Evolutionary conservation across 2,113 vertebrate genomes (phyloP), one percentile per base, ranked within the genome.

Genomic region (Etheostoma spectabile): DNA sequence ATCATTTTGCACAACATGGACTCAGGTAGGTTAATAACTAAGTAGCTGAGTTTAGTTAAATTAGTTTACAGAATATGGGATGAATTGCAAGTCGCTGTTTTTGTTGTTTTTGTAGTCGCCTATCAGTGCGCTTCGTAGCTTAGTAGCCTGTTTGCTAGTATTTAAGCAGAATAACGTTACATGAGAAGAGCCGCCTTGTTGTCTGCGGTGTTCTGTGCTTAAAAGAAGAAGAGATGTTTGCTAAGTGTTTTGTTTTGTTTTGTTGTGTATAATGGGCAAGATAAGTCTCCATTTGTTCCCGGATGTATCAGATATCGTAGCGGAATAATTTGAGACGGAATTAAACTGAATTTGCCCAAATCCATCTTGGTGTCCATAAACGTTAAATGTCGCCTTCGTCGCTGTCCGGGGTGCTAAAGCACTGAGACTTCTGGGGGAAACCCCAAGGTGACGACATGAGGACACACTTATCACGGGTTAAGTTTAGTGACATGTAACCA

Each of bases 381-480:
- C 6, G 15, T 53, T 18, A 5, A 30, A 57, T 4, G 38, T 45
- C 18, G 22, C 15, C 6, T 22, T 63, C 75, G 45, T 57, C 85
- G 80, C 89, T 93, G 88, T 93, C 90, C 85, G 24, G 11, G 79
- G 90, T 90, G 57, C 88, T 91, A 86, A 80, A 79, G 53, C 80
- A 3, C 38, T 1, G 69, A 60, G 60, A 4, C 33, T 24, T 21
- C 46, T 4, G 42, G 52, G 81, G 66, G 83, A 68, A 80, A 76
- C 73, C 85, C 88, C 77, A n/a, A 52, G 51, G 65, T 82, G 81
- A 90, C 65, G 70, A 72, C 90, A 91, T 16, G 74, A 80, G 74
- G 78, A 72, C 74, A 46, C 78, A 21, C 51, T 42, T 52, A 55
- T 65, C 67, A 53, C 42, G 61, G 82, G 82, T 85, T 66, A 83